Conservation (phyloP, 1,140 invertebrate genomes). For the Antheraea pernyi region DNA sequence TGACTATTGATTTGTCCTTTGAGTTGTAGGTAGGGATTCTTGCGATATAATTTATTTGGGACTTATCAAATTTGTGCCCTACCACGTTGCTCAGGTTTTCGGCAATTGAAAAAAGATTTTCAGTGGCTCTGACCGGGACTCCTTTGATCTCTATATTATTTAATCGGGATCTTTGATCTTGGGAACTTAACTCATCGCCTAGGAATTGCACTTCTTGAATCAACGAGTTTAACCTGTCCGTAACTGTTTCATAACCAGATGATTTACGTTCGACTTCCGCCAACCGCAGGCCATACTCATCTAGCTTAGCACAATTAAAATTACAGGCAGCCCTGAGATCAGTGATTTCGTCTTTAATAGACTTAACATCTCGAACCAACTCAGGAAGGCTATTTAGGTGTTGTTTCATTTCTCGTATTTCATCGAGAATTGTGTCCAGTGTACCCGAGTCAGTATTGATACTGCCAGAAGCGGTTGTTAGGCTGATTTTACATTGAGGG, state of each 20-base stretch:
- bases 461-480: constrained; percentile 3
- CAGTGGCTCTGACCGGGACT: constrained; percentile 15
- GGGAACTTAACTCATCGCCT: background rate
- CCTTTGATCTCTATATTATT: constrained; percentile 20
- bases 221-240: background rate
- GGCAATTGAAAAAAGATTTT: constrained; percentile 14
- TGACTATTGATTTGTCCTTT: constrained; percentile 23
- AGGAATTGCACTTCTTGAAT: background rate
- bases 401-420: constrained; percentile 20
- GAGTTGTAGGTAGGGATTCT: constrained; percentile 11
- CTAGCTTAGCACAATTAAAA: constrained; percentile 7
- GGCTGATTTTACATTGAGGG: too few relatives aligned
- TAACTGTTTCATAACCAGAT: background rate
- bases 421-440: constrained; percentile 5
- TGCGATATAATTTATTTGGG: constrained; percentile 18
- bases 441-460: background rate
- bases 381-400: constrained; percentile 14
- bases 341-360: constrained; percentile 20
- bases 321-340: constrained; percentile 15
- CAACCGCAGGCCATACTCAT: constrained; percentile 12
- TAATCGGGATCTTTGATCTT: constrained; percentile 19
- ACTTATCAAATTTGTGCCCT: background rate
- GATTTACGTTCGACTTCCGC: constrained; percentile 6
- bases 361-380: constrained; percentile 8
- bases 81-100: constrained; percentile 11